Percentiles rank a stretch among this genome's conserved stretches.
Conservation (phyloP, 1,140 invertebrate genomes). For the Caerostris darwini region DNA sequence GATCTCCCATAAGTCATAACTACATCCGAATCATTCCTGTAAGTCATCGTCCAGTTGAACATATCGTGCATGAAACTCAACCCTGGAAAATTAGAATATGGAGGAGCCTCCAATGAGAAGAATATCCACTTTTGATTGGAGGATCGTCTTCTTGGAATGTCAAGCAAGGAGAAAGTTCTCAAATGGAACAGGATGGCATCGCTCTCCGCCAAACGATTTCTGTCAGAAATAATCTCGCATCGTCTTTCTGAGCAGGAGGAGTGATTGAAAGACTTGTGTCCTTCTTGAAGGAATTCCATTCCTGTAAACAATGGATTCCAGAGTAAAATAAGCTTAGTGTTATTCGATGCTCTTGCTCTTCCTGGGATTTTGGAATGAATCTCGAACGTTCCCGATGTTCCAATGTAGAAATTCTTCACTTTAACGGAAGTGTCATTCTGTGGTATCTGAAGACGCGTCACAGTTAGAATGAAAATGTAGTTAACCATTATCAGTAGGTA, state of each 20-base stretch:
- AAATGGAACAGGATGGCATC: constrained; percentile 67
- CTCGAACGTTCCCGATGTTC: too few relatives aligned
- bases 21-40: constrained; percentile 81
- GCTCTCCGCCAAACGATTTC: constrained; percentile 34
- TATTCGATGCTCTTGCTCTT: neutral
- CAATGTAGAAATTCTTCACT: neutral
- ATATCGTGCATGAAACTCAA: constrained; percentile 75
- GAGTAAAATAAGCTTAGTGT: constrained; percentile 20
- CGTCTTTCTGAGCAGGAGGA: neutral
- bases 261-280: neutral
- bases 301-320: constrained; percentile 63
- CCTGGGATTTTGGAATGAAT: neutral
- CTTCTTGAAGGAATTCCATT: constrained; percentile 43
- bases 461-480: neutral
- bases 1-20: constrained; percentile 79
- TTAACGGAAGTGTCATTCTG: too few relatives aligned
- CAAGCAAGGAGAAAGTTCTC: constrained; percentile 39
- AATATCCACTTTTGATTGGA: constrained; percentile 85
- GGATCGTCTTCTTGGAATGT: constrained; percentile 80
- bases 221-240: constrained; percentile 49
- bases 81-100: constrained; percentile 52
- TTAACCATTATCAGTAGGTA: constrained; percentile 43
- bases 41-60: constrained; percentile 83
- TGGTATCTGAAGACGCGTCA: neutral
- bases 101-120: constrained; percentile 85